phyloP scores from a whole-genome alignment of 2,888 invertebrate genomes.

The Apamea crenata region DNA sequence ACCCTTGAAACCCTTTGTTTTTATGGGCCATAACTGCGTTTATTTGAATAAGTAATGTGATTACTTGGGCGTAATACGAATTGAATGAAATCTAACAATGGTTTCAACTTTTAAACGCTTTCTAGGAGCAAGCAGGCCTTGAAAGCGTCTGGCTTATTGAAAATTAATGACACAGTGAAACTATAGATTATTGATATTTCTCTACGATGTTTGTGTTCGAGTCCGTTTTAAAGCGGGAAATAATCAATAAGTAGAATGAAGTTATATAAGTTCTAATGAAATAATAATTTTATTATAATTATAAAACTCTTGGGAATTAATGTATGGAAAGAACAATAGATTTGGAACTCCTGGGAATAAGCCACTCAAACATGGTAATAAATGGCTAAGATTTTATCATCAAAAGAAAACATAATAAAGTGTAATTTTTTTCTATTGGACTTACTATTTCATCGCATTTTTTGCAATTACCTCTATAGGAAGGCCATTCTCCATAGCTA shows the following conservation, averaged over 20 bases:
- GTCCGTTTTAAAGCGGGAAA: slow-evolving; percentile 16
- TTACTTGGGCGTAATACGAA: background rate
- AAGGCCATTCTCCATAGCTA: slow-evolving; percentile 16
- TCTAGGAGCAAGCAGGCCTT: background rate
- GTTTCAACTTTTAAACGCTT: background rate
- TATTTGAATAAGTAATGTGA: slow-evolving; percentile 1
- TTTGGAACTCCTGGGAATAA: too few relatives aligned
- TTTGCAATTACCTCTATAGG: background rate
- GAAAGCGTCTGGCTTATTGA: background rate
- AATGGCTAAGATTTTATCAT: background rate
- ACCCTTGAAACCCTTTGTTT: slow-evolving; percentile 2
- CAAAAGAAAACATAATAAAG: background rate
- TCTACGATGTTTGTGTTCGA: background rate
- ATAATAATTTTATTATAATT: background rate
- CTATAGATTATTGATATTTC: background rate
- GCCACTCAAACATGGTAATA: background rate
- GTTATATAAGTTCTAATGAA: background rate
- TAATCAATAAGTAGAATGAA: background rate
- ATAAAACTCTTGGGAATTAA: too few relatives aligned
- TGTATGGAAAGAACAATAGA: too few relatives aligned
- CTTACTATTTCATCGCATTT: background rate
- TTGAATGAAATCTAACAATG: background rate
- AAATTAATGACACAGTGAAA: background rate
- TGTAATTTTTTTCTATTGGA: slow-evolving; percentile 3
- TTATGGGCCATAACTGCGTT: background rate